Conservation (phyloP, 2,888 invertebrate species). For the Trichopria drosophilae region DNA sequence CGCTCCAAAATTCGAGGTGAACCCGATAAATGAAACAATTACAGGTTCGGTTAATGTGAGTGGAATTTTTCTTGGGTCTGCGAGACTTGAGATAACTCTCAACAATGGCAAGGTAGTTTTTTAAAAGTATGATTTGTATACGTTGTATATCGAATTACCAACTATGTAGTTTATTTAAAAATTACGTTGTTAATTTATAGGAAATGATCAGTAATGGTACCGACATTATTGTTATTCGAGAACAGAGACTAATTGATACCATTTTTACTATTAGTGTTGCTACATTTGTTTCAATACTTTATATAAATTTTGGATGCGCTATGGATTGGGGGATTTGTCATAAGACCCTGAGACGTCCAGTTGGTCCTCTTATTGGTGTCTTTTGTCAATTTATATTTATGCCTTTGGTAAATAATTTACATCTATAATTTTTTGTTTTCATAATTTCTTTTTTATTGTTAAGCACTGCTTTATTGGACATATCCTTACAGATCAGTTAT, state of each 20-base stretch:
- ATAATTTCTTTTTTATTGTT: constrained; percentile 12
- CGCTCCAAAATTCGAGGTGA: constrained; percentile 32
- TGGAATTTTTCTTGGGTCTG: constrained; percentile 62
- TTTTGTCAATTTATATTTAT: constrained; percentile 79
- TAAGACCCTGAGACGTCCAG: constrained; percentile 69
- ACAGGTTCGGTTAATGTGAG: constrained; percentile 56
- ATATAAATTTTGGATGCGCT: constrained; percentile 90
- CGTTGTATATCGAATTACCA: background rate
- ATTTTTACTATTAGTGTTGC: constrained; percentile 78
- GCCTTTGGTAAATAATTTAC: constrained; percentile 71
- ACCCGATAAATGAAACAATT: background rate
- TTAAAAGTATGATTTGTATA: background rate
- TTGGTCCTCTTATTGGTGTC: constrained; percentile 80
- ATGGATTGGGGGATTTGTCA: constrained; percentile 74
- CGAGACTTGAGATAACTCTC: constrained; percentile 40
- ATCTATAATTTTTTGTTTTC: constrained; percentile 2
- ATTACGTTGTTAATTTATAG: constrained; percentile 31
- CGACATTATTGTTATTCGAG: constrained; percentile 65
- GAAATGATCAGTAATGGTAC: constrained; percentile 42
- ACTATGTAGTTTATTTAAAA: background rate
- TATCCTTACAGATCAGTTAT: constrained; percentile 68
- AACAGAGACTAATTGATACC: constrained; percentile 69
- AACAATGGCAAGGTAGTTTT: constrained; percentile 34
- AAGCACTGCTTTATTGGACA: constrained; percentile 12
- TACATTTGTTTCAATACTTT: constrained; percentile 75